Evolutionary conservation across 1,140 invertebrate genomes (phyloP).

Genomic region (Brachionus angularis): DNA sequence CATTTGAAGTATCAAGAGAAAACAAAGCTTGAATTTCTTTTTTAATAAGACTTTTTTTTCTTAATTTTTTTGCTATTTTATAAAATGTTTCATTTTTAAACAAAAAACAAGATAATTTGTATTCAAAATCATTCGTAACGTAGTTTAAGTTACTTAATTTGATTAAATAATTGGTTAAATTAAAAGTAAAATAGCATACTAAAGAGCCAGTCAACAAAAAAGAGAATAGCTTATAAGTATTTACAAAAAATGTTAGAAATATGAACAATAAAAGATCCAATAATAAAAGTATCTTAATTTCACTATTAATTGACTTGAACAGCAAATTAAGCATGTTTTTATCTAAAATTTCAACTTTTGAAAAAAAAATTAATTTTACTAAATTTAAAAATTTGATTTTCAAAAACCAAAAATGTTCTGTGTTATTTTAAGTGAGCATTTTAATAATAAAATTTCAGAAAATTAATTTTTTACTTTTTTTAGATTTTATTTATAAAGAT

Average conservation of each 20-base stretch:
- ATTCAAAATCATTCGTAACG: background rate
- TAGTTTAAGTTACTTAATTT: background rate
- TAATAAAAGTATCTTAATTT: background rate
- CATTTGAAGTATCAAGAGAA: background rate
- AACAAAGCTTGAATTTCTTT: background rate
- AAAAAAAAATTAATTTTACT: too few relatives aligned
- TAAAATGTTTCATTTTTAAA: slow-evolving; percentile 27
- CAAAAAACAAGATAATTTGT: slow-evolving; percentile 3
- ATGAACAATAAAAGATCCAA: background rate
- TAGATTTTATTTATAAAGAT: too few relatives aligned
- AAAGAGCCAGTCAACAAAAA: background rate
- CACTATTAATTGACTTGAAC: background rate
- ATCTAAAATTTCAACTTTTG: background rate
- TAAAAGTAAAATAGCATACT: background rate
- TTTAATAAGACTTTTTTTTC: background rate
- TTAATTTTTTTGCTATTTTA: background rate
- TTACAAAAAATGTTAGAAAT: background rate
- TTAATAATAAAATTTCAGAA: too few relatives aligned
- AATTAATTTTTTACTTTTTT: too few relatives aligned
- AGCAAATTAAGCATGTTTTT: too few relatives aligned
- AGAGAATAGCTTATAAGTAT: slow-evolving; percentile 1
- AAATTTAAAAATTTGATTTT: too few relatives aligned
- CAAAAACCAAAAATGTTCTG: too few relatives aligned
- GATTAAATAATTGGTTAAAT: background rate
- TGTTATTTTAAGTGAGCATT: too few relatives aligned